Evolutionary conservation across 1,140 invertebrate species (phyloP), one percentile per base, ranked within the genome.

Genomic region (Lordiphosa stackelbergi): DNA sequence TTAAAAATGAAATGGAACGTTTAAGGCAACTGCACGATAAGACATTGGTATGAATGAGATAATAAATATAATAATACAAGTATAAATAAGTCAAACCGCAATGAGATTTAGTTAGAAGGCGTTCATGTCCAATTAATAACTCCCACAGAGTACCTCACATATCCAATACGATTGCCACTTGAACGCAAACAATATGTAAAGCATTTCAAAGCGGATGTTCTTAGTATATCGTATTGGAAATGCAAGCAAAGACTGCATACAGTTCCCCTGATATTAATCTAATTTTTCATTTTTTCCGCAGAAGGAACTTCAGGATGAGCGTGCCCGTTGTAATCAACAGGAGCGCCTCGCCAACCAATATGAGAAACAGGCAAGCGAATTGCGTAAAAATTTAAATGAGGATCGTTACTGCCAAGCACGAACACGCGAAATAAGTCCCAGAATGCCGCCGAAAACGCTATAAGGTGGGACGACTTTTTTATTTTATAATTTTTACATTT

Each of bases 381-480:
- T 88, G 28, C 81, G 84, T 1, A 62, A 73, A 5, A 78, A 73
- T 48, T 46, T 88, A 6, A 54, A 53, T 16, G 74, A 88, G 45
- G 78, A 87, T 72, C 86, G 86, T 11, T 88, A 70, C 34, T 58
- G 75, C 5, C 63, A 60, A 37, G 85, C 83, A 8, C 72, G 83
- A 12, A 43, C 58, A 2, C 58, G 71, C 1, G 63, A 61, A 19
- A 34, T 58, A 2, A 81, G 71, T 35, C 77, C 75, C 5, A 63
- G 52, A 22, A 13, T 62, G 6, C 68, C 66, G 6, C 41, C 66
- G 3, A 64, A 52, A 38, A 71, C 75, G 4, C 45, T 79, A n/a
- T 79, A 53, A 19, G 19, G 3, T n/a, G 3, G 11, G 9, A 4
- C 11, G n/a, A 2, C 11, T 22, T 3, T n/a, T 31, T 22, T 5